These are phyloP conservation scores for Vanessa atalanta DNA, from an alignment of 1,140 invertebrate genomes.

Conservation along the genomic window DNA sequence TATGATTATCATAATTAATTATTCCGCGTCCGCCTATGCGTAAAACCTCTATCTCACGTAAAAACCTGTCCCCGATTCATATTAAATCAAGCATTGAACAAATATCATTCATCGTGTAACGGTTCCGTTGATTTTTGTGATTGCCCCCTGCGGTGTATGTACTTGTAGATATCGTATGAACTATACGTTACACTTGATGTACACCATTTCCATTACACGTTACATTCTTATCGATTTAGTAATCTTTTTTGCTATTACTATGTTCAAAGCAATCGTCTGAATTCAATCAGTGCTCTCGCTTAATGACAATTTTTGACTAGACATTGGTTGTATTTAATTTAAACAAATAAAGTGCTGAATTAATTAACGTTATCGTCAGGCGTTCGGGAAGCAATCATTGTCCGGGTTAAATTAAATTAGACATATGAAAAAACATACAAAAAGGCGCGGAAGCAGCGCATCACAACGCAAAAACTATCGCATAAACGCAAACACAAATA, in stretches of 20 bases:
- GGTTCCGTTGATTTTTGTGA: constrained; percentile 41
- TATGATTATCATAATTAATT: background rate
- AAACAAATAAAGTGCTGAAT: too few species aligned
- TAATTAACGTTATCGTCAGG: too few species aligned
- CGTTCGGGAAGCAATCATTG: background rate
- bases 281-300: too few species aligned
- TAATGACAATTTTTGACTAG: too few species aligned
- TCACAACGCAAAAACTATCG: too few species aligned
- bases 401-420: background rate
- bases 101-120: constrained; percentile 42
- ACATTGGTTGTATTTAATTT: too few species aligned
- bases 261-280: too few species aligned
- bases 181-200: background rate
- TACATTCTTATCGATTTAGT: too few species aligned
- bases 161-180: background rate
- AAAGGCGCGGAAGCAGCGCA: too few species aligned
- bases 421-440: background rate
- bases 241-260: too few species aligned
- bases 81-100: constrained; percentile 41
- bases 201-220: too few species aligned
- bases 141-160: constrained; percentile 17
- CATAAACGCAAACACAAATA: too few species aligned
- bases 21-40: background rate
- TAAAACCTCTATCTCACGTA: constrained; percentile 19
- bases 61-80: constrained; percentile 41